These are phyloP conservation scores for Pithys albifrons DNA, from an alignment of 2,113 vertebrate genomes.

Conservation along the genomic window DNA sequence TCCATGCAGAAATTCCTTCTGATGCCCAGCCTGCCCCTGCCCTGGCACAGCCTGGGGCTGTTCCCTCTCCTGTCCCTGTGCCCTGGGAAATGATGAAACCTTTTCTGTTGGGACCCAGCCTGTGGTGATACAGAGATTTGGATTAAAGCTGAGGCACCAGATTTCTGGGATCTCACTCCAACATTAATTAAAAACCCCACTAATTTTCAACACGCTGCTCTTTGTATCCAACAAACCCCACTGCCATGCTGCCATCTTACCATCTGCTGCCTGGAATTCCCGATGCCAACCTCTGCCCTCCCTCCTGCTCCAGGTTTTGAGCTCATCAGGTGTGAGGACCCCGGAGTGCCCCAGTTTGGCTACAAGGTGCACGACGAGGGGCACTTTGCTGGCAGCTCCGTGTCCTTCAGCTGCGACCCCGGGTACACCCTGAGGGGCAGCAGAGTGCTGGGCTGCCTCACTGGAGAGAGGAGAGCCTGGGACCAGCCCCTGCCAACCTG, in stretches of 20 bases:
- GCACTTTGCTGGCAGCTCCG: conserved; percentile 94
- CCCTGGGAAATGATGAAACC: neutral
- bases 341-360: conserved; percentile 91
- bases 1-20: neutral
- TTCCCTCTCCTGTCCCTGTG: neutral
- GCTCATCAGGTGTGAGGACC: conserved; percentile 95
- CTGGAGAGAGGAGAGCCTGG: conserved; percentile 93
- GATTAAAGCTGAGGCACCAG: neutral
- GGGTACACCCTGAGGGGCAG: conserved; percentile 90
- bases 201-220: neutral
- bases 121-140: neutral
- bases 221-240: neutral
- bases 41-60: fast-evolving
- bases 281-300: neutral
- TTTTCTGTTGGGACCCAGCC: neutral
- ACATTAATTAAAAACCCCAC: neutral
- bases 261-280: neutral
- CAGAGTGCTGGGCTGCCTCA: conserved; percentile 85
- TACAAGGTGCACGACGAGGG: conserved; percentile 93
- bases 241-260: fast-evolving
- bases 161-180: neutral
- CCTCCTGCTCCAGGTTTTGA: conserved; percentile 85
- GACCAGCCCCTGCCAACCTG: conserved; percentile 90
- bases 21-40: fast-evolving
- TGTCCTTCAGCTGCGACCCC: conserved; percentile 91